Evolutionary conservation across 1,140 invertebrate species (phyloP).

Genomic region (Anoplophora glabripennis): DNA sequence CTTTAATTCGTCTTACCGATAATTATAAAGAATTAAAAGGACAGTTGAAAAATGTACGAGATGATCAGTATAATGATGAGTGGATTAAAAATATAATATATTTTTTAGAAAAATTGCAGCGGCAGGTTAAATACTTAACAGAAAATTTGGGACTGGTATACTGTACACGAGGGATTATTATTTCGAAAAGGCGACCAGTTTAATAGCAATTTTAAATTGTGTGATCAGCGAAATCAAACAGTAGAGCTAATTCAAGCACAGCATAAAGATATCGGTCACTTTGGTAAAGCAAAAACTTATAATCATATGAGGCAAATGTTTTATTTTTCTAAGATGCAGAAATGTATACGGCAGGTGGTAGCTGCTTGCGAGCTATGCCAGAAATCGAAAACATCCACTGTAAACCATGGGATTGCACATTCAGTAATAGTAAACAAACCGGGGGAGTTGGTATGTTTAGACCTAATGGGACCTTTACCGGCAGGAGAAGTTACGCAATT

Average conservation of each 20-base stretch:
- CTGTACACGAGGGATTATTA: background rate
- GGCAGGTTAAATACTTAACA: background rate
- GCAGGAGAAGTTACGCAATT: background rate
- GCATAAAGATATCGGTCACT: conserved; percentile 7
- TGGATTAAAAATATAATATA: background rate
- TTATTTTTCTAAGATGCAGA: conserved; percentile 8
- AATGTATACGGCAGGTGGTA: background rate
- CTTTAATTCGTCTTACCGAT: background rate
- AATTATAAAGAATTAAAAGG: background rate
- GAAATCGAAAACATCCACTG: background rate
- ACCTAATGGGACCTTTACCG: conserved; percentile 2
- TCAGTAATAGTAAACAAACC: background rate
- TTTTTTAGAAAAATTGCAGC: background rate
- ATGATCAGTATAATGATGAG: background rate
- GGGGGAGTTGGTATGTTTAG: background rate
- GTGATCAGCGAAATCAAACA: no score
- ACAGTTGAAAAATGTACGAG: background rate
- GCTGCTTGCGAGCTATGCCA: conserved; percentile 12
- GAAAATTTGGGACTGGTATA: background rate
- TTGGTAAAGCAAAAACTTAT: conserved; percentile 5
- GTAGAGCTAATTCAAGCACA: background rate
- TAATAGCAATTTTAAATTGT: no score
- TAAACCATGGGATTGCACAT: background rate
- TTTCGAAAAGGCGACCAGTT: no score
- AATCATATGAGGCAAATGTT: background rate